Conservation (phyloP, 2,797 vertebrate genomes). For the Hybognathus amarus region DNA sequence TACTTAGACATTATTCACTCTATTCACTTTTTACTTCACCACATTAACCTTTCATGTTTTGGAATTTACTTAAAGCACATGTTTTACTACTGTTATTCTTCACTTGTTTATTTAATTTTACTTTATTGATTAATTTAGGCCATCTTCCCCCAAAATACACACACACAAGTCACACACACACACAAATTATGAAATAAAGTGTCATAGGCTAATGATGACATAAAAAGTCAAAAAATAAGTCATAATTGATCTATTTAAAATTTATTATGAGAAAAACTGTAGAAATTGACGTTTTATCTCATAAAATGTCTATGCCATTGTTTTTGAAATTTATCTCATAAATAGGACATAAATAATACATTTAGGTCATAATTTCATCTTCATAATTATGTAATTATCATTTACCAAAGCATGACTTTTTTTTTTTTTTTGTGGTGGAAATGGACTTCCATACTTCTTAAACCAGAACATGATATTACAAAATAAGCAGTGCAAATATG, state of each 20-base stretch:
- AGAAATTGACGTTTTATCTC: too few relatives aligned
- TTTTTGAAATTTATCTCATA: too few relatives aligned
- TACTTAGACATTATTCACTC: not conserved
- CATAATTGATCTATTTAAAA: too few relatives aligned
- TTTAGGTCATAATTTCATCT: too few relatives aligned
- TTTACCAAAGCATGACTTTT: not conserved
- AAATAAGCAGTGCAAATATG: not conserved
- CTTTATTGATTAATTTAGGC: not conserved
- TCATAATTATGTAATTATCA: too few relatives aligned
- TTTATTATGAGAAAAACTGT: not conserved
- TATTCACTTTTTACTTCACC: not conserved
- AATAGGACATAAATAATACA: too few relatives aligned
- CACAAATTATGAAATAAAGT: not conserved
- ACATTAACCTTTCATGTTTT: slow-evolving; percentile 2
- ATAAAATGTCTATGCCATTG: too few relatives aligned
- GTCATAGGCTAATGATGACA: too few relatives aligned
- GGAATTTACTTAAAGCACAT: not conserved
- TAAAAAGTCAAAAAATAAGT: too few relatives aligned
- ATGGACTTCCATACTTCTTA: not conserved
- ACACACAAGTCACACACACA: not conserved
- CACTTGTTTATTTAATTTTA: not conserved
- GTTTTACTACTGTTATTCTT: not conserved
- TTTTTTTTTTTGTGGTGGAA: not conserved
- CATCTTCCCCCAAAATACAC: too few relatives aligned
- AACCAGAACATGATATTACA: not conserved